Conservation (phyloP, 2,888 invertebrate genomes). For the Drosophila melanocephala region DNA sequence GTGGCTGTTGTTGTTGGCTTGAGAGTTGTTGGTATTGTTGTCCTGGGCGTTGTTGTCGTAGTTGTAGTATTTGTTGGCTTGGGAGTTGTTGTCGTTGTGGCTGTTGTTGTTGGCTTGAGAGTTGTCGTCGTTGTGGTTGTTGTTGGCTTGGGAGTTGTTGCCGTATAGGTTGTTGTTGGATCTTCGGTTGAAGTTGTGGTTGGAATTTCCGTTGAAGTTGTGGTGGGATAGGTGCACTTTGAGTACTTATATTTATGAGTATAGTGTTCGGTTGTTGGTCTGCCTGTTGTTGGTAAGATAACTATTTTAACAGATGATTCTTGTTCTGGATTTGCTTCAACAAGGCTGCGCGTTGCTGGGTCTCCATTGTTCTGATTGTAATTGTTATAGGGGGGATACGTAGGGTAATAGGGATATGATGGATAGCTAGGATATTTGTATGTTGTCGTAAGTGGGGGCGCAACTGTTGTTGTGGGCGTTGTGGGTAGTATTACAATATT, state of each 20-base stretch:
- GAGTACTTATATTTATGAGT: constrained; percentile 21
- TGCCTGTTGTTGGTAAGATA: constrained; percentile 21
- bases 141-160: neutral
- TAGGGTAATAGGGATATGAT: constrained; percentile 16
- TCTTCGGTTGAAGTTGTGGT: neutral
- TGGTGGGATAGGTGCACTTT: constrained; percentile 7
- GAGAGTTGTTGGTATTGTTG: constrained; percentile 1
- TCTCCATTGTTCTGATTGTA: neutral
- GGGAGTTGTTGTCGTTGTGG: constrained; percentile 6
- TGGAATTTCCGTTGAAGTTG: neutral
- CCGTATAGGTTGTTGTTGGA: neutral
- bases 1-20: neutral
- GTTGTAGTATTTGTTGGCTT: constrained; percentile 1
- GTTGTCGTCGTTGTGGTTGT: neutral
- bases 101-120: neutral
- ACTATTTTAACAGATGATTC: constrained; percentile 29
- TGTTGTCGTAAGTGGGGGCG: constrained; percentile 7
- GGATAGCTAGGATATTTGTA: constrained; percentile 12
- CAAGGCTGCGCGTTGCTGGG: constrained; percentile 6
- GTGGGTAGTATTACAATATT: constrained; percentile 30
- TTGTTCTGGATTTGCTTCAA: constrained; percentile 1
- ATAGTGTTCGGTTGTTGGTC: constrained; percentile 5
- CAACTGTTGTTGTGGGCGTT: constrained; percentile 16
- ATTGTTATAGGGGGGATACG: constrained; percentile 7
- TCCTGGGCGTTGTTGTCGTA: constrained; percentile 4